Evolutionary conservation across 2,888 invertebrate genomes (phyloP), one percentile per base, ranked within the genome.

Genomic region (Acleris holmiana): DNA sequence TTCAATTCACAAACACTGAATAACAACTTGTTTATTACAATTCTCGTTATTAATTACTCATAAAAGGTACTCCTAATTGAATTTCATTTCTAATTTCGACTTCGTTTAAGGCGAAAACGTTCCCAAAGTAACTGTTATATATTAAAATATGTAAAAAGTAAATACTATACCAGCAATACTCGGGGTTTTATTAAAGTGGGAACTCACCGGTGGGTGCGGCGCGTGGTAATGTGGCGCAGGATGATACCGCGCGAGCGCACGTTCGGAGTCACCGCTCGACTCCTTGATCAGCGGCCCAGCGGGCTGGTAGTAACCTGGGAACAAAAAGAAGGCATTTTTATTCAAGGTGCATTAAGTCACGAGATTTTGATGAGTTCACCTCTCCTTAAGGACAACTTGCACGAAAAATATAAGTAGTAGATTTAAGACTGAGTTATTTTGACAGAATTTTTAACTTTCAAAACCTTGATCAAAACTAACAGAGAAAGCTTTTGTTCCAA

Each of bases 271-370:
- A 60, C 88, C 85, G 57, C 83, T 82, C 67, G 79, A 82, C 75
- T 95, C 95, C 73, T 95, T 95, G 82, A 98, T 97, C 86, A 98
- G 94, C 75, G 98, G 98, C 71, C 98, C 98, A 76, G 98, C 97
- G 76, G 98, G 98, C 93, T 98, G 98, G 93, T 97, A 98, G 86
- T 97, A 97, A 85, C 97, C 97, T 97, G 94, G 0, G 93, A 88
- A 70, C 64, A 73, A 71, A 61, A 3, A 53, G 13, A 59, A 4
- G 29, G 19, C 54, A 13, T 29, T 15, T 50, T 66, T 61, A 56
- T 23, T 18, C 35, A 23, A 35, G 21, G 18, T 18, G 2, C 17
- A 7, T 44, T 4, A 4, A 44, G 7, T 6, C 5, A 44, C 4
- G 17, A 10, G 2, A 35, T 35, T 35, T 4, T 41, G 4, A 44